Evolutionary conservation across 1,140 invertebrate genomes (phyloP).

Genomic region (Mactra quadrangularis): DNA sequence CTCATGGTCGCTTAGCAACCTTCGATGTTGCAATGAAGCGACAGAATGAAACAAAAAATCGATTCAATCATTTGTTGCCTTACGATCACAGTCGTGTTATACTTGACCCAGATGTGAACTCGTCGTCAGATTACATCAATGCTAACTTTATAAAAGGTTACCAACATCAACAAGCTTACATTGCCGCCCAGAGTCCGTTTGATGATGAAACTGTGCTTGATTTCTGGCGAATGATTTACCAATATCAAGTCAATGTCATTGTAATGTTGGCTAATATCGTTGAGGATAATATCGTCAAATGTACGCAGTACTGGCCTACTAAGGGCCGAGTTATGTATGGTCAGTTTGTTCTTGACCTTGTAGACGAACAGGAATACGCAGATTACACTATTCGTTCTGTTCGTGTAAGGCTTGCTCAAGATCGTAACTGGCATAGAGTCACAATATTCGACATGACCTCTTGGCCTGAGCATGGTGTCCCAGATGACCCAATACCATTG

Average conservation of each 20-base stretch:
- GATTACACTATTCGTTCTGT: slow-evolving; percentile 76
- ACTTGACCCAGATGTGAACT: slow-evolving; percentile 66
- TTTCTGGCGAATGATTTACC: slow-evolving; percentile 82
- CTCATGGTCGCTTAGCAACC: slow-evolving; percentile 66
- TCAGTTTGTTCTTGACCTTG: slow-evolving; percentile 71
- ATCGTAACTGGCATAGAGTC: slow-evolving; percentile 60
- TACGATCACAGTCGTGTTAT: slow-evolving; percentile 81
- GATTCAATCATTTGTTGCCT: slow-evolving; percentile 80
- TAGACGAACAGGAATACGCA: slow-evolving; percentile 72
- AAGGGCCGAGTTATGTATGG: slow-evolving; percentile 70
- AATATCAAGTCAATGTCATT: slow-evolving; percentile 74
- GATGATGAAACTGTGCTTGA: slow-evolving; percentile 79
- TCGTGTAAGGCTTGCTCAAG: slow-evolving; percentile 30
- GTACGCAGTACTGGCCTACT: slow-evolving; percentile 83
- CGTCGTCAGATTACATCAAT: slow-evolving; percentile 95
- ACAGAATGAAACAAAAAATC: slow-evolving; percentile 75
- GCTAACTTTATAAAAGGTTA: slow-evolving; percentile 87
- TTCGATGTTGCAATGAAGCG: slow-evolving; percentile 67
- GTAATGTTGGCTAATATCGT: slow-evolving; percentile 80
- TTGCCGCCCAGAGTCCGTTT: slow-evolving; percentile 82
- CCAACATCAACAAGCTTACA: slow-evolving; percentile 76
- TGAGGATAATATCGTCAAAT: slow-evolving; percentile 82
- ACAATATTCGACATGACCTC: slow-evolving; percentile 95
- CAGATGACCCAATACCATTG: slow-evolving; percentile 98
- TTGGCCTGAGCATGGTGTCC: slow-evolving; percentile 99